Evolutionary conservation across 92 coral and sea anemone species (phyloP), one percentile per base, ranked within the genome.

Genomic region (Zoanthus sansibaricus): DNA sequence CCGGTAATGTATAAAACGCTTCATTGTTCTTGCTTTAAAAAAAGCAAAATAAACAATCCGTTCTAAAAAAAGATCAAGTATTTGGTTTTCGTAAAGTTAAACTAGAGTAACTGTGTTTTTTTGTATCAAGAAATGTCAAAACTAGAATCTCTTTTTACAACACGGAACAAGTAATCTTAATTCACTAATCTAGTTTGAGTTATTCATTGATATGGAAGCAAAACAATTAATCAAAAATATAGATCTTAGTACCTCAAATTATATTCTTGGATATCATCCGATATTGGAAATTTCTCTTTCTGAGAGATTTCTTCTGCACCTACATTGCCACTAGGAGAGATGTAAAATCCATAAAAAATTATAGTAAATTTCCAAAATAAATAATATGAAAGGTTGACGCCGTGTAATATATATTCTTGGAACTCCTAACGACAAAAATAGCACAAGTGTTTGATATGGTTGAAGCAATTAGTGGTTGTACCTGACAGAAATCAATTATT

Each of bases 1-100:
- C 75, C 47, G 45, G 74, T 7, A 46, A 21, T 49, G 75, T 44
- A 44, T 49, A 75, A 47, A 80, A 80, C 9, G 66, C 85, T 9
- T 80, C 85, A 16, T 80, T 59, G 21, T 66, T 73, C 20, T 47
- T 18, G 7, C 55, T 49, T 16, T 0, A 3, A 62, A 13, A 20
- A 62, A 20, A 62, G 16, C 16, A 13, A 9, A 13, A 17, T 10
- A 20, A 62, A 61, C 10, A 0, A 61, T 4, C 5, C 15, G 17
- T 61, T 5, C 15, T 0, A 61, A 61, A 47, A 20, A 74, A 48
- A 44, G 55, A 72, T 49, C 55, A 11, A 49, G 55, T 49, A 49
- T 11, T 49, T 37, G 42, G 42, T 37, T 37, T 37, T 37, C 55
- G 9, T 11, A 49, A 49, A 49, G 9, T 49, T 1, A 49, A 49